Evolutionary conservation across 2,113 vertebrate genomes (phyloP).

Genomic region (Pollachius pollachius): DNA sequence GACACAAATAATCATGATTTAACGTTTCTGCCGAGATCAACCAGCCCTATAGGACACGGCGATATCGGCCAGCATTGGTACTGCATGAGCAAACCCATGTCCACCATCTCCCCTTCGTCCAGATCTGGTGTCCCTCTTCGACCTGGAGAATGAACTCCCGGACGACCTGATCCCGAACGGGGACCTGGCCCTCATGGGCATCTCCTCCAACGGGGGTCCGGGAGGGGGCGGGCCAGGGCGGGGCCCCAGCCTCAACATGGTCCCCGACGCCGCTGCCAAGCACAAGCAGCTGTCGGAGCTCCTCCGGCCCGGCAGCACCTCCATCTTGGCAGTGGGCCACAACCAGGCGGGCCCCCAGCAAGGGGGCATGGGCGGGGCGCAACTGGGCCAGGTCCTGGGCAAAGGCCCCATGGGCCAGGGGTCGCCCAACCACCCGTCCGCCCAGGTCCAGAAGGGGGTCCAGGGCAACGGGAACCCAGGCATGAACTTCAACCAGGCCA

Average conservation of each 20-base stretch:
- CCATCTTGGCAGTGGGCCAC: conserved; percentile 79
- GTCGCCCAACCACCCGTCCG: conserved; percentile 81
- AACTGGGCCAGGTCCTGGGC: conserved; percentile 82
- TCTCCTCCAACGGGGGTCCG: conserved; percentile 64
- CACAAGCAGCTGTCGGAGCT: conserved; percentile 97
- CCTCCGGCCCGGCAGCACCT: conserved; percentile 84
- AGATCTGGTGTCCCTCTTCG: conserved; percentile 96
- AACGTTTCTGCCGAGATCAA: no score
- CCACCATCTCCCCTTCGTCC: conserved; percentile 16
- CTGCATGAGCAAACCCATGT: background rate
- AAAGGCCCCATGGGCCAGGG: conserved; percentile 86
- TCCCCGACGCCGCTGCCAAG: conserved; percentile 92
- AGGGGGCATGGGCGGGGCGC: conserved; percentile 77
- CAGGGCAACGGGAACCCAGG: conserved; percentile 80
- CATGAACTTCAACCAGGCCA: conserved; percentile 86
- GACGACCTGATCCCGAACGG: conserved; percentile 96
- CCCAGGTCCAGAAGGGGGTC: conserved; percentile 88
- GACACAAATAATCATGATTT: no score
- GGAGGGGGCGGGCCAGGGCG: conserved; percentile 38
- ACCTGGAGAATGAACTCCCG: conserved; percentile 97
- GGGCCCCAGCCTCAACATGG: conserved; percentile 72
- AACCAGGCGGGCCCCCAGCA: conserved; percentile 82
- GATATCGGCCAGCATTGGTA: no score
- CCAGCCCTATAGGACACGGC: no score
- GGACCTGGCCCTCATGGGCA: conserved; percentile 84